These are phyloP conservation scores for Cardiocondyla obscurior DNA, from an alignment of 1,140 invertebrate species.

Conservation along the genomic window DNA sequence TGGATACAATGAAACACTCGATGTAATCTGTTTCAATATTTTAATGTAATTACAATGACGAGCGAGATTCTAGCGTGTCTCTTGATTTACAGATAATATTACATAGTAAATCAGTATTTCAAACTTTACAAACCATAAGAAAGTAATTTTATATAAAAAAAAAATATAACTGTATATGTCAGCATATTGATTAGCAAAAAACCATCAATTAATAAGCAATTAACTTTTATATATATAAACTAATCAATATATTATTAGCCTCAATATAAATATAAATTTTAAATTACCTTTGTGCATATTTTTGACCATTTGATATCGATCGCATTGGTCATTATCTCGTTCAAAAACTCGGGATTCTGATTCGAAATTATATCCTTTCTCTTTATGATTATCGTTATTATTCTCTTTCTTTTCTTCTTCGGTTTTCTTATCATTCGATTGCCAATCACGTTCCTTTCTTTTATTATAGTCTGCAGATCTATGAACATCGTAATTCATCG, in stretches of 20 bases:
- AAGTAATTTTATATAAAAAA: too few species aligned
- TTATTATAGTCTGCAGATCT: slow-evolving; percentile 54
- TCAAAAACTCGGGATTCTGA: slow-evolving; percentile 45
- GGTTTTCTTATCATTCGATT: slow-evolving; percentile 70
- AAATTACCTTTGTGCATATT: slow-evolving; percentile 69
- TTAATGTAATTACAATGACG: slow-evolving; percentile 2
- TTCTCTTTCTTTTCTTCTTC: slow-evolving; percentile 75
- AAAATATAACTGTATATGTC: not conserved
- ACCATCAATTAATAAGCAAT: not conserved
- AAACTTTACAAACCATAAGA: slow-evolving; percentile 8
- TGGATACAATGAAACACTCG: slow-evolving; percentile 18
- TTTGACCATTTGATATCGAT: slow-evolving; percentile 51
- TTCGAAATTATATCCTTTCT: slow-evolving; percentile 75
- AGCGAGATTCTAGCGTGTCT: too few species aligned
- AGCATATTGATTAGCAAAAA: not conserved
- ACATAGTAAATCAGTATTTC: not conserved
- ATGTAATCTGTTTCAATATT: not conserved
- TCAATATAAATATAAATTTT: slow-evolving; percentile 25
- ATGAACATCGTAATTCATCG: slow-evolving; percentile 22
- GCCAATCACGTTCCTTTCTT: slow-evolving; percentile 48
- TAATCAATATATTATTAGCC: slow-evolving; percentile 7
- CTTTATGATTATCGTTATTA: slow-evolving; percentile 60
- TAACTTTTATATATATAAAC: not conserved
- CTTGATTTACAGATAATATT: not conserved
- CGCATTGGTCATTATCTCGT: slow-evolving; percentile 68